Evolutionary conservation across 2,888 invertebrate genomes (phyloP).

Genomic region (Automeris io): DNA sequence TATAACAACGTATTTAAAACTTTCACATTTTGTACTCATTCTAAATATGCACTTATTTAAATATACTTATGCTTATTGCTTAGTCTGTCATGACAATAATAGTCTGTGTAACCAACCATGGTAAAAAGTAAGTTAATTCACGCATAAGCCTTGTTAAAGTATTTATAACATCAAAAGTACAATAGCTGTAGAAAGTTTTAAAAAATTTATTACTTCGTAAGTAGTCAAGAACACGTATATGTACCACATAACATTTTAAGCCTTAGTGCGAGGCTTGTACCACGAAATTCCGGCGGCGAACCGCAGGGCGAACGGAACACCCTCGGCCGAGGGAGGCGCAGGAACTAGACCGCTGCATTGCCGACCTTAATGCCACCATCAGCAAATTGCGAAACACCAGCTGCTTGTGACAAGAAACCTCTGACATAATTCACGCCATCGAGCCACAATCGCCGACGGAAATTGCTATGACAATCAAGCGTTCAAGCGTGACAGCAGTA

Average conservation of each 20-base stretch:
- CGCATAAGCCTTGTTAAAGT: no score
- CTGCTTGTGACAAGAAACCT: slow-evolving; percentile 66
- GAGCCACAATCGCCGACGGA: slow-evolving; percentile 46
- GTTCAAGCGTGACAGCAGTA: no score
- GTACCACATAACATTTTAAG: slow-evolving; percentile 17
- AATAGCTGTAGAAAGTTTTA: background rate
- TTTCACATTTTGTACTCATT: no score
- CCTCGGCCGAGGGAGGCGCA: slow-evolving; percentile 17
- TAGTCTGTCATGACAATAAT: no score
- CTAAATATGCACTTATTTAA: no score
- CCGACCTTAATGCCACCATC: slow-evolving; percentile 71
- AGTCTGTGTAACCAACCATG: no score
- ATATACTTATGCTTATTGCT: no score
- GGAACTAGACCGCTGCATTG: slow-evolving; percentile 57
- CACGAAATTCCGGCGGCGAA: slow-evolving; percentile 65
- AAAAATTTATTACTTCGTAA: background rate
- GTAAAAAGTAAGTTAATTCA: no score
- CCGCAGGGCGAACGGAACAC: slow-evolving; percentile 44
- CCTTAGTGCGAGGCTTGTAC: slow-evolving; percentile 53
- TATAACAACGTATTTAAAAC: no score
- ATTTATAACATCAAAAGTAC: no score
- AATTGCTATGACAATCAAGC: slow-evolving; percentile 47
- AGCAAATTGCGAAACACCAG: slow-evolving; percentile 74
- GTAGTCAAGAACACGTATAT: slow-evolving; percentile 3
- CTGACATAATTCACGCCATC: slow-evolving; percentile 60